These are phyloP conservation scores for Lamproptera curius DNA, from an alignment of 2,888 invertebrate genomes.

Conservation along the genomic window DNA sequence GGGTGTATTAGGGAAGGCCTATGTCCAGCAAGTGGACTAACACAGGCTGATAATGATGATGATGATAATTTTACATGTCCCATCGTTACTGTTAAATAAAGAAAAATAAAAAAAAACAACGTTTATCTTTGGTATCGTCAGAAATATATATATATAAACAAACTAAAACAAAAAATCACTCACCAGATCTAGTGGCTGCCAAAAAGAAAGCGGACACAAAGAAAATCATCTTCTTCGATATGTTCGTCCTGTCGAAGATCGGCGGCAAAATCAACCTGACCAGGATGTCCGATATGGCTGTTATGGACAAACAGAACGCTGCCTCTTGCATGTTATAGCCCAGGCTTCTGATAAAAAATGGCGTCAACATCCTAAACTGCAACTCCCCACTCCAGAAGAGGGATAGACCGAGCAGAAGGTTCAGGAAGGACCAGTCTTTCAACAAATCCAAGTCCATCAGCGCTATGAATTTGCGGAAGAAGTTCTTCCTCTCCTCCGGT, in stretches of 20 bases:
- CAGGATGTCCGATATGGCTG: constrained; percentile 85
- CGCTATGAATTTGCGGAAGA: constrained; percentile 76
- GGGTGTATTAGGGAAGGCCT: no score
- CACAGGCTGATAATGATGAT: no score
- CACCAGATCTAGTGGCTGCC: constrained; percentile 85
- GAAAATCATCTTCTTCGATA: constrained; percentile 85
- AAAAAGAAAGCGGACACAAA: constrained; percentile 84
- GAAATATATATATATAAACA: background rate
- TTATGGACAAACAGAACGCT: constrained; percentile 85
- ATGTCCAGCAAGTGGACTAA: no score
- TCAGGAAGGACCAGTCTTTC: constrained; percentile 85
- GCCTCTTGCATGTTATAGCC: constrained; percentile 82
- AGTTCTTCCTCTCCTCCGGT: constrained; percentile 56
- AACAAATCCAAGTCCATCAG: constrained; percentile 85
- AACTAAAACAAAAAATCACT: constrained; percentile 43
- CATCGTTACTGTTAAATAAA: background rate
- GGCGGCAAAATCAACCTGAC: constrained; percentile 86
- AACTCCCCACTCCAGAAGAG: constrained; percentile 86
- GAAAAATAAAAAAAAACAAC: constrained; percentile 9
- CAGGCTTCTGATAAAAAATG: constrained; percentile 81
- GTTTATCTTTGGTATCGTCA: no score
- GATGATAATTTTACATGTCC: no score
- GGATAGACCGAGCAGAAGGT: constrained; percentile 84
- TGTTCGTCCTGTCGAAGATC: constrained; percentile 82
- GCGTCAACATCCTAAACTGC: constrained; percentile 86